Conservation (phyloP, 2,888 invertebrate species). For the Eupithecia insigniata region DNA sequence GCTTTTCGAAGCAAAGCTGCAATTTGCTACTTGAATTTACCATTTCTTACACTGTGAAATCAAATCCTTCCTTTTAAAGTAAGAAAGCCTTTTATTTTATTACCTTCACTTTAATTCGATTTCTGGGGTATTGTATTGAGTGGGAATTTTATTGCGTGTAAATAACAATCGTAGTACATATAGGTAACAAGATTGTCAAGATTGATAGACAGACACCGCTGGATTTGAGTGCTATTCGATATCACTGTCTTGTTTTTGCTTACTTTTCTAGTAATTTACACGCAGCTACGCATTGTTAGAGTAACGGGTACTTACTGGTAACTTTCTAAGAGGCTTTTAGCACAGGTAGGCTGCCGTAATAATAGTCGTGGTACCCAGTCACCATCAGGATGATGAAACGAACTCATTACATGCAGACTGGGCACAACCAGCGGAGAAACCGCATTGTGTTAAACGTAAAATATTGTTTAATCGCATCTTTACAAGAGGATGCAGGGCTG, state of each 20-base stretch:
- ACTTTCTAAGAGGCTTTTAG: constrained; percentile 44
- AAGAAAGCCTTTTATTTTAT: neutral
- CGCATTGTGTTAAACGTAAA: constrained; percentile 39
- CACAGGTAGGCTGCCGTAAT: constrained; percentile 43
- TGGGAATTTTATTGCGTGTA: constrained; percentile 7
- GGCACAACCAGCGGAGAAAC: constrained; percentile 49
- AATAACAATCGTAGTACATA: neutral
- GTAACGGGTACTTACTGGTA: constrained; percentile 31
- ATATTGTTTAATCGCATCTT: constrained; percentile 38
- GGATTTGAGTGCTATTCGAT: constrained; percentile 14
- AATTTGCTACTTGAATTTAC: constrained; percentile 4
- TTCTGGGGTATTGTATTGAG: neutral
- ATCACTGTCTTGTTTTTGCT: constrained; percentile 21
- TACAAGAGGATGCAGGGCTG: constrained; percentile 40
- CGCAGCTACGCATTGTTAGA: constrained; percentile 36
- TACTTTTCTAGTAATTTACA: constrained; percentile 22
- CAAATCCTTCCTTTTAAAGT: neutral
- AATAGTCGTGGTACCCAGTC: constrained; percentile 48
- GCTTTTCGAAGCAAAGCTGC: constrained; percentile 26
- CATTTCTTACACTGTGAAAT: neutral
- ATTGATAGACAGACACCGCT: constrained; percentile 13
- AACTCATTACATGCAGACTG: constrained; percentile 53
- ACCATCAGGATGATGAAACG: constrained; percentile 48
- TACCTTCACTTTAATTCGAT: neutral
- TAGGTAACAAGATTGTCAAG: no score